Conservation (phyloP, 1,140 invertebrate species). For the Copidosoma floridanum region DNA sequence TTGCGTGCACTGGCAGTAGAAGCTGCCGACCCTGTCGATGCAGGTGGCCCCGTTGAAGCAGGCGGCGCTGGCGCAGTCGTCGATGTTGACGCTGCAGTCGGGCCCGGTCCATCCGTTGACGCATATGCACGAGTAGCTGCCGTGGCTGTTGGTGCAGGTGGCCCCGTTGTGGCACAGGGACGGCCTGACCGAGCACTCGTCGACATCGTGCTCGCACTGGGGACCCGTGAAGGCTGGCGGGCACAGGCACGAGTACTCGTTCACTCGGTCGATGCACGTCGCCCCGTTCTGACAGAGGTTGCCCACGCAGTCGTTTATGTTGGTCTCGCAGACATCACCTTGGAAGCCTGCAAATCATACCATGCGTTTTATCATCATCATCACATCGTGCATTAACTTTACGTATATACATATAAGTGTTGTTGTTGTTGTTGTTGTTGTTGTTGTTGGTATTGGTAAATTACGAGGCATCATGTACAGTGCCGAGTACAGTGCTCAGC, state of each 20-base stretch:
- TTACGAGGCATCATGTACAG: too few species aligned
- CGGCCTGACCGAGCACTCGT: conserved; percentile 77
- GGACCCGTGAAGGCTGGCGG: conserved; percentile 82
- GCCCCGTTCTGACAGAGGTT: conserved; percentile 89
- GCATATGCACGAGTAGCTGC: conserved; percentile 93
- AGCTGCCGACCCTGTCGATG: conserved; percentile 90
- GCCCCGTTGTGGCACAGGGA: conserved; percentile 91
- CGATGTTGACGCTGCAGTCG: conserved; percentile 89
- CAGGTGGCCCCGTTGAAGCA: conserved; percentile 98
- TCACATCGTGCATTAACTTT: too few species aligned
- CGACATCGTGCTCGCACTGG: conserved; percentile 78
- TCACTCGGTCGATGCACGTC: conserved; percentile 83
- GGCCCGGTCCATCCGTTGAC: conserved; percentile 92
- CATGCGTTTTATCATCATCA: too few species aligned
- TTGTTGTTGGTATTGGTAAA: not conserved
- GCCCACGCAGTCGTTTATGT: conserved; percentile 87
- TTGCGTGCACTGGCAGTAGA: conserved; percentile 91
- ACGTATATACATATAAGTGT: not conserved
- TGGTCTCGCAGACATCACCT: conserved; percentile 84
- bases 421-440: not conserved
- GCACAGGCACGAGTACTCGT: conserved; percentile 85
- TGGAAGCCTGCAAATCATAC: conserved; percentile 71
- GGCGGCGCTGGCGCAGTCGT: conserved; percentile 87
- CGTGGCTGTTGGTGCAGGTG: conserved; percentile 87
- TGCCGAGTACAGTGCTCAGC: too few species aligned